Base-by-base conservation (phyloP, 2,888 invertebrate species). In the Scaptomyza parva region DNA sequence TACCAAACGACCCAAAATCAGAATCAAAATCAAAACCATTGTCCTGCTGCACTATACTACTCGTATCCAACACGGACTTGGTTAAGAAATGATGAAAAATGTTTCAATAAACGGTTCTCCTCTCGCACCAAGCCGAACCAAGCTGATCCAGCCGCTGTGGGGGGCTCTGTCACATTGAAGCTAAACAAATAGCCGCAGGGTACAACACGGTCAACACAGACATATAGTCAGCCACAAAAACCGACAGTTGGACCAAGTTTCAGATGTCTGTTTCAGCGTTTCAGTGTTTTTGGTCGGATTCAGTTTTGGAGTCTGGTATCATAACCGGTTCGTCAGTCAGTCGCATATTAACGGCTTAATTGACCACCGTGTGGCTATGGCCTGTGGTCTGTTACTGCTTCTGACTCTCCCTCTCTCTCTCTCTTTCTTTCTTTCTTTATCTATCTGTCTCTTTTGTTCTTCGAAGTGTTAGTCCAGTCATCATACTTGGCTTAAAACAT, bases 61-160 rank as follows among this genome's bases (percentile, higher is more conserved):
- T 64, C 52, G 45, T 50, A 53, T 28, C 67, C 35, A 35, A 35
- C 35, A 26, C 30, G 43, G 61, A 81, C 68, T 68, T 61, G 85
- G 61, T 48, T 80, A 80, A 62, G 87, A 82, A 76, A 84, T 73
- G 63, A 72, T 82, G 77, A 86, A 76, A 88, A 79, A 88, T 88
- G 84, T 83, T 76, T 82, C 84, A 76, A 86, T 88, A 82, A 86
- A 80, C 61, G 57, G 62, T 17, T 37, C 41, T 54, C 30, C 37
- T 37, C 41, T 54, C 30, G 7, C 17, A 51, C n/a, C 70, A 24
- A 50, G 40, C 55, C 51, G 5, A 28, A 17, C 17, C 48, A 57
- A 52, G 53, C 77, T 61, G 84, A 39, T 51, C 40, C 52, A 43
- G 39, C 75, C 75, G 30, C 57, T 60, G 75, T n/a, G 75, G 73